Evolutionary conservation across 1,140 invertebrate genomes (phyloP).

Genomic region (Drosophila ironensis): DNA sequence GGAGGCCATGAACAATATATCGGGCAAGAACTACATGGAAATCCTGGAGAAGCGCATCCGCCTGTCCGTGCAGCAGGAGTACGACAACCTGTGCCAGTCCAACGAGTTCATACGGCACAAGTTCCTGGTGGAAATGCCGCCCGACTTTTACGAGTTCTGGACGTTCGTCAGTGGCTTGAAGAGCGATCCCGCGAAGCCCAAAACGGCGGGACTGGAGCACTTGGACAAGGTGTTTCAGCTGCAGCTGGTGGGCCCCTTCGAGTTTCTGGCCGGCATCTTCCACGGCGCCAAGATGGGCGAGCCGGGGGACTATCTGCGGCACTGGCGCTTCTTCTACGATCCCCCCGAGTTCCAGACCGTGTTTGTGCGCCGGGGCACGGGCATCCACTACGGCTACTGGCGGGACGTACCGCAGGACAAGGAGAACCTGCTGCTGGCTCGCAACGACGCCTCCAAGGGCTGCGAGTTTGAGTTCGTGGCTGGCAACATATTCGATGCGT

Average conservation of each 20-base stretch:
- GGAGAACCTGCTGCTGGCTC: slow-evolving; percentile 89
- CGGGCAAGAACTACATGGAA: slow-evolving; percentile 75
- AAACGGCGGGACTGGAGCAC: slow-evolving; percentile 82
- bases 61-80: slow-evolving; percentile 69
- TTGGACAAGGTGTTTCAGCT: slow-evolving; percentile 87
- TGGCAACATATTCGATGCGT: slow-evolving; percentile 92
- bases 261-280: slow-evolving; percentile 89
- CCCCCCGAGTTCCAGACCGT: slow-evolving; percentile 95
- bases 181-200: slow-evolving; percentile 83
- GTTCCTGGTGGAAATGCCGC: slow-evolving; percentile 93
- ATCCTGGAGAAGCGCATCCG: slow-evolving; percentile 75
- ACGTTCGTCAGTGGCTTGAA: slow-evolving; percentile 88
- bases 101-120: slow-evolving; percentile 87
- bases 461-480: slow-evolving; percentile 88
- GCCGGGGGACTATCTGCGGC: slow-evolving; percentile 87
- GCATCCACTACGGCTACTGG: slow-evolving; percentile 94
- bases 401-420: slow-evolving; percentile 89
- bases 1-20: slow-evolving; percentile 67
- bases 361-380: slow-evolving; percentile 85
- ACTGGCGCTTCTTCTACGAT: slow-evolving; percentile 97
- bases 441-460: slow-evolving; percentile 87
- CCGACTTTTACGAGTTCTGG: slow-evolving; percentile 94
- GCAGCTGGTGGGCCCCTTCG: slow-evolving; percentile 92
- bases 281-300: slow-evolving; percentile 83
- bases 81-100: slow-evolving; percentile 67